These are phyloP conservation scores for Hexactinellida sp. DNA, from an alignment of 37 sponge, comb jelly and placozoan species.

Conservation along the genomic window DNA sequence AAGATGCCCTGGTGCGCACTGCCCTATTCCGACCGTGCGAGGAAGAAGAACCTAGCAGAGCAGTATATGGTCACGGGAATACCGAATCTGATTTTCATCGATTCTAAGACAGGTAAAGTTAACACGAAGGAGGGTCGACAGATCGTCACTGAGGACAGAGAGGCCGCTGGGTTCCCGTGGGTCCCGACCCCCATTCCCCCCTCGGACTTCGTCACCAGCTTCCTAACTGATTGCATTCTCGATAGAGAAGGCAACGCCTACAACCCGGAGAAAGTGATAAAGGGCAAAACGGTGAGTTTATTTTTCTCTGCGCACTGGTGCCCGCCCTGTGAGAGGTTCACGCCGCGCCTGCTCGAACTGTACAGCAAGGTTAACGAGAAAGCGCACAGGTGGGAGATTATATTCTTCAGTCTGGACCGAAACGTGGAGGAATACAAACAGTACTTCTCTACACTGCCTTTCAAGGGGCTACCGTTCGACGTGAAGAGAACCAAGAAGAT, in stretches of 20 bases:
- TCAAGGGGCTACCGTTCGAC: constrained; percentile 49
- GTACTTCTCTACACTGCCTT: constrained; percentile 67
- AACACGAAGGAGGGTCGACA: constrained; percentile 62
- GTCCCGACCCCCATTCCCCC: constrained; percentile 30
- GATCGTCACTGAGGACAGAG: constrained; percentile 51
- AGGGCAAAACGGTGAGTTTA: constrained; percentile 52
- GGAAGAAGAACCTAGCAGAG: constrained; percentile 44
- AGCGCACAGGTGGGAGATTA: constrained; percentile 53
- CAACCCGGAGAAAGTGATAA: constrained; percentile 28
- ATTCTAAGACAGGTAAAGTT: constrained; percentile 39
- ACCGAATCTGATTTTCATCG: constrained; percentile 63
- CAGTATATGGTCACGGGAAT: constrained; percentile 71
- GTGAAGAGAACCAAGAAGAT: constrained; percentile 31
- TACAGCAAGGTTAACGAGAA: constrained; percentile 45
- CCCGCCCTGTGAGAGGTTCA: constrained; percentile 75
- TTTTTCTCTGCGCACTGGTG: constrained; percentile 98
- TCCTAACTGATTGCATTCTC: not conserved
- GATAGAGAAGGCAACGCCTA: not conserved
- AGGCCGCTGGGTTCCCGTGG: constrained; percentile 77
- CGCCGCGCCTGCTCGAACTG: constrained; percentile 52
- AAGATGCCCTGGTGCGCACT: constrained; percentile 85
- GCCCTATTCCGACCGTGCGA: constrained; percentile 49
- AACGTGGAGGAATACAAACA: constrained; percentile 45
- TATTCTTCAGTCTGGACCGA: constrained; percentile 66
- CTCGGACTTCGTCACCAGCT: not conserved